Conservation (phyloP, 2,888 invertebrate species). For the Anarsia innoxiella region DNA sequence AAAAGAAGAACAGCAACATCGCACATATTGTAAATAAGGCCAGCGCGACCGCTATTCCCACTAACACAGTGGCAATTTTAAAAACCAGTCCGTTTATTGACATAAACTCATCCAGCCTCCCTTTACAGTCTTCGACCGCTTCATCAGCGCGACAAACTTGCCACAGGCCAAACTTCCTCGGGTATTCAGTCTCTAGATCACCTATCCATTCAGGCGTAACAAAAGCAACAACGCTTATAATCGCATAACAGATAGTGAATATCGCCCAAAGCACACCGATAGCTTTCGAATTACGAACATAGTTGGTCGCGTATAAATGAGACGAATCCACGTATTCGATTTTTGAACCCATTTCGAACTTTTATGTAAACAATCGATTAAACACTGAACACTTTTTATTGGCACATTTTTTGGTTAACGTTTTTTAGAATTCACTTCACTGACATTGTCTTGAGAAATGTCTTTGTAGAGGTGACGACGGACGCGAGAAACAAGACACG, state of each 20-base stretch:
- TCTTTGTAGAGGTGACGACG: conserved; percentile 3
- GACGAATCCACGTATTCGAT: conserved; percentile 94
- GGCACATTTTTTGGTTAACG: conserved; percentile 6
- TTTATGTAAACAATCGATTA: neutral
- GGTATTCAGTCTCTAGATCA: conserved; percentile 87
- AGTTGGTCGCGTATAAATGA: conserved; percentile 92
- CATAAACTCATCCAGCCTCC: conserved; percentile 87
- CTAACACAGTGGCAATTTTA: conserved; percentile 91
- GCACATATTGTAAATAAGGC: conserved; percentile 91
- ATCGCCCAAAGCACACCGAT: conserved; percentile 98
- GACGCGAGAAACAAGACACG: conserved; percentile 14
- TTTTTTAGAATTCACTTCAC: conserved; percentile 15
- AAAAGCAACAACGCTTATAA: conserved; percentile 95
- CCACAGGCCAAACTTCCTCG: conserved; percentile 95
- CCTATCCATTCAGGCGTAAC: conserved; percentile 96
- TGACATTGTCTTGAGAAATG: conserved; percentile 12
- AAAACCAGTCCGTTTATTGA: conserved; percentile 88
- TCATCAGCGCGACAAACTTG: conserved; percentile 88
- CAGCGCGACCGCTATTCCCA: conserved; percentile 89
- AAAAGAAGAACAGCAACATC: conserved; percentile 94
- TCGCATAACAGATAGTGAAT: conserved; percentile 97
- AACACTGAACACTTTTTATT: conserved; percentile 25
- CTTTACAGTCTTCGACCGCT: conserved; percentile 87
- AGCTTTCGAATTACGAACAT: conserved; percentile 93
- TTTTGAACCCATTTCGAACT: conserved; percentile 86